Evolutionary conservation across 2,113 vertebrate species (phyloP).

Genomic region (Nanorana parkeri): DNA sequence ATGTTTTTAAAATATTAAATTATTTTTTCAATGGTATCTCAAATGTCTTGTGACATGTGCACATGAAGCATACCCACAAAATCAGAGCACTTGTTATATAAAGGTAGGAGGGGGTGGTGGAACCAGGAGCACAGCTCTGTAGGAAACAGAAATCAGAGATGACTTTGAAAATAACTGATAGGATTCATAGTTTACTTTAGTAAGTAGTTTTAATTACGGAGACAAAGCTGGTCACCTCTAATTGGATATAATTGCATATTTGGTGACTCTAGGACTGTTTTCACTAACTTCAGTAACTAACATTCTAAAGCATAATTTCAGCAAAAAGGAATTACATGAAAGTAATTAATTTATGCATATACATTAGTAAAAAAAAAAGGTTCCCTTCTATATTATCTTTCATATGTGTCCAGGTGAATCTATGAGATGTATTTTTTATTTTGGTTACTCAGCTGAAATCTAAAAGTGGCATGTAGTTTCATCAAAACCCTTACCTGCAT

Average conservation of each 20-base stretch:
- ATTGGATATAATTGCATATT: conserved; percentile 12
- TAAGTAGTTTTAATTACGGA: conserved; percentile 17
- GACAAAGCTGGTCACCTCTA: not conserved
- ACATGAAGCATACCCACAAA: not conserved
- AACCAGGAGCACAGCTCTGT: not conserved
- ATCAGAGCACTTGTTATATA: not conserved
- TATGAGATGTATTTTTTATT: too few species aligned
- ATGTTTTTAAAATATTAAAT: conserved; percentile 14
- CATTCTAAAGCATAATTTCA: too few species aligned
- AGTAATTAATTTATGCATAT: too few species aligned
- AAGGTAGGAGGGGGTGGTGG: not conserved
- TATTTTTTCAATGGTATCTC: conserved; percentile 4
- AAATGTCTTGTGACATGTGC: conserved; percentile 2
- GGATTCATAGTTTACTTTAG: conserved; percentile 33
- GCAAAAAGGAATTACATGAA: too few species aligned
- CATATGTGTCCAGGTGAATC: too few species aligned
- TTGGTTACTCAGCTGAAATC: too few species aligned
- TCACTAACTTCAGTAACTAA: too few species aligned
- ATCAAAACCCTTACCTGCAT: too few species aligned
- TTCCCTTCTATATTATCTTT: too few species aligned
- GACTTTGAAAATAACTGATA: conserved; percentile 11
- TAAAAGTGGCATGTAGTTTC: too few species aligned
- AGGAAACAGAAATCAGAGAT: not conserved
- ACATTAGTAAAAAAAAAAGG: too few species aligned
- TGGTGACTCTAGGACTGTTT: not conserved